These are phyloP conservation scores for Eleginops maclovinus DNA, from an alignment of 2,113 vertebrate genomes.

Conservation along the genomic window DNA sequence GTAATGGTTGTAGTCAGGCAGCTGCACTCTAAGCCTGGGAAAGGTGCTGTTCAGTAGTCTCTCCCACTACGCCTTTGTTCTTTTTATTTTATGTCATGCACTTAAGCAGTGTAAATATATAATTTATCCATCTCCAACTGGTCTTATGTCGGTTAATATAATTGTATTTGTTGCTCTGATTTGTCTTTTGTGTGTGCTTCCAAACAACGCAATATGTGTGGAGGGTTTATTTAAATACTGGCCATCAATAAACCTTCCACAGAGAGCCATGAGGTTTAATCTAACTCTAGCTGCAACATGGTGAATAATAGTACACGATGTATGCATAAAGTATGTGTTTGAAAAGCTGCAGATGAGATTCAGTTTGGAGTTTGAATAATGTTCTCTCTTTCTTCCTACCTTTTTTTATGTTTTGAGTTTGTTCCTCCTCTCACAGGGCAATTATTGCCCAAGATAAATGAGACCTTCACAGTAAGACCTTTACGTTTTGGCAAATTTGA, in stretches of 20 bases:
- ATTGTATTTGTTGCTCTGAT: constrained; percentile 20
- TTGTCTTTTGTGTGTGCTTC: background rate
- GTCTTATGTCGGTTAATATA: constrained; percentile 43
- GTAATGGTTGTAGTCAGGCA: constrained; percentile 10
- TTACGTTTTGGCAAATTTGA: constrained; percentile 40
- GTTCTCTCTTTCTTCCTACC: background rate
- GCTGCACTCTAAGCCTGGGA: constrained; percentile 23
- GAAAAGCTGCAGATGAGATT: constrained; percentile 28
- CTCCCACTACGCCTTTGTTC: constrained; percentile 46
- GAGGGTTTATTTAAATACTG: constrained; percentile 10
- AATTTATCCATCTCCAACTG: constrained; percentile 34
- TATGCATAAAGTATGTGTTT: constrained; percentile 8
- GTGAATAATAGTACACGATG: constrained; percentile 1
- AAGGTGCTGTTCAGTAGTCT: constrained; percentile 57
- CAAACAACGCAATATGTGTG: constrained; percentile 19
- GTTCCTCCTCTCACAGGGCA: constrained; percentile 31
- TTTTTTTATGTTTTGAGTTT: constrained; percentile 10
- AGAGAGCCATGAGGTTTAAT: constrained; percentile 6
- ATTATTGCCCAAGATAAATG: constrained; percentile 57
- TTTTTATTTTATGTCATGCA: constrained; percentile 25
- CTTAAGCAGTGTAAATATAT: constrained; percentile 11
- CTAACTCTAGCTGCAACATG: constrained; percentile 10
- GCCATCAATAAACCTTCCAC: background rate
- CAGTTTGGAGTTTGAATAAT: constrained; percentile 15
- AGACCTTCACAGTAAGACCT: constrained; percentile 50